Evolutionary conservation across 2,797 vertebrate genomes (phyloP).

Genomic region (Propithecus perrieri): DNA sequence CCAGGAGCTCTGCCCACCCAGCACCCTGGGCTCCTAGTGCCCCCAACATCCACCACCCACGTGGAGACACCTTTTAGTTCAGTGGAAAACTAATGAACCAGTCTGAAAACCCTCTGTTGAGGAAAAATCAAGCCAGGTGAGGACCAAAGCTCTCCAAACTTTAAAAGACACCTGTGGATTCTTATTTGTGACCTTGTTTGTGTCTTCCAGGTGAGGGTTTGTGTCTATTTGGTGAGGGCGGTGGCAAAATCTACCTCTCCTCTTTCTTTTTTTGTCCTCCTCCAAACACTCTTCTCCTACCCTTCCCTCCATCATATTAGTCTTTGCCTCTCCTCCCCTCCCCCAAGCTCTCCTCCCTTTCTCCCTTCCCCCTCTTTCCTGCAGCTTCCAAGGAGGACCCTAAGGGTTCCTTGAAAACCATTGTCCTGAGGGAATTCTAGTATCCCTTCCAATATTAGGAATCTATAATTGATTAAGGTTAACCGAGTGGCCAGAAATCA

Average conservation of each 20-base stretch:
- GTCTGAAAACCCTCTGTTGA: slow-evolving; percentile 42
- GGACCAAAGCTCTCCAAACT: not conserved
- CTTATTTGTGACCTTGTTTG: slow-evolving; percentile 30
- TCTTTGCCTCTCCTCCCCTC: not conserved
- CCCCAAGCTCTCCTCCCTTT: not conserved
- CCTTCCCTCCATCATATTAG: slow-evolving; percentile 26
- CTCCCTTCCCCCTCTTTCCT: not conserved
- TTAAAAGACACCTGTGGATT: not conserved
- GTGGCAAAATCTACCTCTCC: not conserved
- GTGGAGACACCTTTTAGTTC: not conserved
- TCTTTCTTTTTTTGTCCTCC: not conserved
- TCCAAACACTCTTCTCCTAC: not conserved
- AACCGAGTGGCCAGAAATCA: slow-evolving; percentile 2
- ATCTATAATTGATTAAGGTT: slow-evolving; percentile 45
- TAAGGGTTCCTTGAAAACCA: not conserved
- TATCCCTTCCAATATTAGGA: not conserved
- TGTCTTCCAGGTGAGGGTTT: not conserved
- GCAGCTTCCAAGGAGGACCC: not conserved
- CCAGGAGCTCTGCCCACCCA: not conserved
- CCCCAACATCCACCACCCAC: not conserved
- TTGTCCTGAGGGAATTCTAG: not conserved
- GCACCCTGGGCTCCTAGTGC: not conserved
- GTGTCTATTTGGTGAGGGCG: not conserved
- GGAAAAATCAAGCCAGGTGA: slow-evolving; percentile 5
- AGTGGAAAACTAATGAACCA: not conserved